A percentile compares a stretch with the other conserved stretches of the same genome.
phyloP scores from a whole-genome alignment of 2,888 invertebrate genomes.

The Marasmarcha lunaedactyla region DNA sequence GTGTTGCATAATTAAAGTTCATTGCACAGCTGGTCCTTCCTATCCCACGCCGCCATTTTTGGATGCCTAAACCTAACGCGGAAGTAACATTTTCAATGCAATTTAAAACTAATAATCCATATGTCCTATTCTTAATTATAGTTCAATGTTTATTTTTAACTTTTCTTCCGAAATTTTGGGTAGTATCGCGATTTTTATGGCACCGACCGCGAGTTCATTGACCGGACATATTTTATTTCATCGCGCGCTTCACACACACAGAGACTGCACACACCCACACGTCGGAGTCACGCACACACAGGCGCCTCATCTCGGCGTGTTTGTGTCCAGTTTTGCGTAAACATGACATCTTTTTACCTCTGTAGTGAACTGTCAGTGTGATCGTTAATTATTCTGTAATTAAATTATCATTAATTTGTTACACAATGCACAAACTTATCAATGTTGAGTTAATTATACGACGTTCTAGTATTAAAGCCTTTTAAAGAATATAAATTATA shows the following conservation, averaged over 20 bases:
- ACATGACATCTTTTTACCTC: slow-evolving; percentile 35
- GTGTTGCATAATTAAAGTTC: slow-evolving; percentile 36
- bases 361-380: slow-evolving; percentile 42
- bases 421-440: slow-evolving; percentile 17
- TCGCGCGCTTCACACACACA: slow-evolving; percentile 69
- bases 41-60: slow-evolving; percentile 20
- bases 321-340: slow-evolving; percentile 56
- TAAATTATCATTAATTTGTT: slow-evolving; percentile 34
- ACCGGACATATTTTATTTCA: slow-evolving; percentile 71
- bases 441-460: no score
- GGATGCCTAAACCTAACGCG: slow-evolving; percentile 16
- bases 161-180: slow-evolving; percentile 59
- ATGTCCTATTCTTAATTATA: neutral
- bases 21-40: slow-evolving; percentile 35
- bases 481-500: no score
- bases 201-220: slow-evolving; percentile 64
- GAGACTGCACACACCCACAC: slow-evolving; percentile 46
- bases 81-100: neutral
- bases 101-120: neutral
- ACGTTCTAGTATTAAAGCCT: no score
- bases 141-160: slow-evolving; percentile 22
- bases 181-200: slow-evolving; percentile 68
- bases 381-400: slow-evolving; percentile 31
- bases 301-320: slow-evolving; percentile 43
- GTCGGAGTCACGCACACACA: slow-evolving; percentile 40